Percentiles rank a stretch among this genome's conserved stretches.
phyloP scores from a whole-genome alignment of 2,113 vertebrate genomes.

The Nycticorax nycticorax region DNA sequence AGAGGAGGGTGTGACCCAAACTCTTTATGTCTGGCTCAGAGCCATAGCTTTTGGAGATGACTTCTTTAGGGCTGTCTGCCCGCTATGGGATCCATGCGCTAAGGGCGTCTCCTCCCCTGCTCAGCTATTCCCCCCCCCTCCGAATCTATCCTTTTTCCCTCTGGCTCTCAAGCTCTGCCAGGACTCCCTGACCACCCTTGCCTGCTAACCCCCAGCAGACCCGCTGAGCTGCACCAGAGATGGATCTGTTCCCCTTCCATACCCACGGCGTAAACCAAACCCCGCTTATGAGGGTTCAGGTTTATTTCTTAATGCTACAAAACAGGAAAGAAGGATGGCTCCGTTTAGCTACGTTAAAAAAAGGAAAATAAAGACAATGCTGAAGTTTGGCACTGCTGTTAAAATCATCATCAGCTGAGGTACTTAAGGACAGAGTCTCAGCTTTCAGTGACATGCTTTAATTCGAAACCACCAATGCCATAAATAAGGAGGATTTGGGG shows the following conservation, averaged over 20 bases:
- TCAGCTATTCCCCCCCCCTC: fast-evolving
- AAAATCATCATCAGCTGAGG: neutral
- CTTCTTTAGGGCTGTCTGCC: neutral
- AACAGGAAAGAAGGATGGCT: neutral
- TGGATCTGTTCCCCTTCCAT: neutral
- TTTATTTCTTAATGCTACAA: neutral
- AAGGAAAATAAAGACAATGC: neutral
- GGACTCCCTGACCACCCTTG: neutral
- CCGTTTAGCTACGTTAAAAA: neutral
- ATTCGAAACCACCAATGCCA: neutral
- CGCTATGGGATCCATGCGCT: fast-evolving
- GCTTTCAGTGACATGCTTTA: neutral
- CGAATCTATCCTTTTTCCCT: neutral
- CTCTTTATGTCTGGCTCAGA: neutral
- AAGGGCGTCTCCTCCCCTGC: neutral
- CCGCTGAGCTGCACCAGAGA: neutral
- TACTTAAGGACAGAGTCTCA: neutral
- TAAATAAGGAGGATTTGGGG: neutral
- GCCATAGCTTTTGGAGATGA: fast-evolving
- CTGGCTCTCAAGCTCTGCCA: neutral
- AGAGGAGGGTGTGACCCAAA: neutral
- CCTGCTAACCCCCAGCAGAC: neutral
- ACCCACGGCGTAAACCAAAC: neutral
- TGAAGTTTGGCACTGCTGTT: neutral
- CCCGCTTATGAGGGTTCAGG: neutral